Base-by-base conservation (phyloP, 2,888 invertebrate species). In the Drosophila imparisetae region DNA sequence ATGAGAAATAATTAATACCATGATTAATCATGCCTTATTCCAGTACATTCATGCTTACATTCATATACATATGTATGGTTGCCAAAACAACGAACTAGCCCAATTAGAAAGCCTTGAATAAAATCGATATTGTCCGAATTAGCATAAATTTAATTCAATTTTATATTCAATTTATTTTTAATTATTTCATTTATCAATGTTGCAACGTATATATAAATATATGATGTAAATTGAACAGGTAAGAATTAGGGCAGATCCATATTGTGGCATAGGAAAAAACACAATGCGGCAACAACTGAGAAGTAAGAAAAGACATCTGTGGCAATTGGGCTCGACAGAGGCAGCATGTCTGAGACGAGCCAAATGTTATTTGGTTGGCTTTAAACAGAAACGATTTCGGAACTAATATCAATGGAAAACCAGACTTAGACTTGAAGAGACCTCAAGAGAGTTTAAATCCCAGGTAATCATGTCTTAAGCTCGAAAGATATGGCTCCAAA, bases 1-100 rank as follows among this genome's bases (percentile, higher is more conserved):
- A 49, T 49, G 61, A 49, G 48, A n/a, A 27, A 40, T 50, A 49
- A 49, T 49, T 66, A 62, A 42, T 50, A 42, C 70, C 70, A 70
- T 48, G 59, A 75, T 70, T 70, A 75, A 75, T 62, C 65, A 66
- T 53, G 53, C 53, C 52, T 49, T 60, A 27, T 6, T 29, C 34
- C 48, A 42, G 38, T 53, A 60, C 38, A 30, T 48, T 29, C 62
- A 54, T 0, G 36, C 15, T 24, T 4, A 13, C 27, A 38, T 24
- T 15, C 18, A 21, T 18, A 7, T 21, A 21, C 2, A 21, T 21
- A 15, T 7, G 4, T 38, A 18, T 18, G 8, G 15, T 24, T 24
- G 15, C 8, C 8, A 15, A 24, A 24, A 0, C 15, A 15, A 15
- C 45, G 2, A 45, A 15, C 21, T 24, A 24, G 8, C 15, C 24